Base-by-base conservation (phyloP, 2,113 vertebrate genomes). In the Lophius piscatorius region DNA sequence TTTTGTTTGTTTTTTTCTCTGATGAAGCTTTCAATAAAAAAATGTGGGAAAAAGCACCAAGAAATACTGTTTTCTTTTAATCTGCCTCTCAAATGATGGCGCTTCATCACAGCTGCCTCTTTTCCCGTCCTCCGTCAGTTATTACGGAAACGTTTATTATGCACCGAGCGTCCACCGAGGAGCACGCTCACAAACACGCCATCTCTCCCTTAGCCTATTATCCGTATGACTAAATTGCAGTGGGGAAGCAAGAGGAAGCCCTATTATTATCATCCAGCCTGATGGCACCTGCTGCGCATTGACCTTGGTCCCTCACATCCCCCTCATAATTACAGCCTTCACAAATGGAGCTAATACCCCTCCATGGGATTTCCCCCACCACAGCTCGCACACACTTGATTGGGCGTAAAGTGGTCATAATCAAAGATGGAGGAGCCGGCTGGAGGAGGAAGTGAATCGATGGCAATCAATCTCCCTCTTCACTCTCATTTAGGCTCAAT, bases 11-110 rank as follows among this genome's bases (percentile, higher is more conserved):
- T 24, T 72, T 45, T 86, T 94, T 95, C 93, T 96, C 95, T 95
- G 93, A 98, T 94, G 94, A 97, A 94, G 94, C 95, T 98, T 98
- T 97, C 94, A 97, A 98, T 97, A 96, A 97, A 97, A 88, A 92
- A 91, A 88, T 63, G 42, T 81, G 82, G 62, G 86, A 90, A 50
- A 89, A 89, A 83, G 52, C 49, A 76, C 40, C 42, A 48, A 54
- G 24, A 41, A 51, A 63, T 31, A 13, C 47, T 46, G 52, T 68
- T 58, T 42, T 84, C 39, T 62, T 76, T 79, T 48, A 52, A 33
- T 74, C 70, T 58, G 58, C 70, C 39, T 44, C 36, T 9, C 41
- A 48, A 69, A 63, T 47, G 29, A 49, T 38, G 34, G 67, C 33
- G 47, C 63, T 63, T 78, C 64, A 54, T 46, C 42, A 21, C 34